Conservation (phyloP, 2,113 vertebrate species). For the Cnemophilus loriae region DNA sequence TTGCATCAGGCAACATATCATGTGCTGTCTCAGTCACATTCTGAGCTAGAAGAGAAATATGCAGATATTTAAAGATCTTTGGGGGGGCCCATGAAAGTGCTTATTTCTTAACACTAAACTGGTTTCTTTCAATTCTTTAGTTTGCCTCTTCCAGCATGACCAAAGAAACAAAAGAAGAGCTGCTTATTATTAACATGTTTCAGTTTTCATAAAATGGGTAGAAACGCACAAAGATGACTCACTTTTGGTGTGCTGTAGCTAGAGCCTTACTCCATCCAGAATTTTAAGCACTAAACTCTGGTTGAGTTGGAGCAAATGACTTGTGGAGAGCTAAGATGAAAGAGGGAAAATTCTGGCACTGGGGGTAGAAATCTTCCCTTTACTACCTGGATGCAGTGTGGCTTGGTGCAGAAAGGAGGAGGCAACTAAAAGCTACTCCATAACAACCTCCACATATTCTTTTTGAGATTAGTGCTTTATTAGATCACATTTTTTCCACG, state of each 20-base stretch:
- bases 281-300: neutral
- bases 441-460: neutral
- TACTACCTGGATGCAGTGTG: neutral
- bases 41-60: neutral
- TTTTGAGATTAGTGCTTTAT: neutral
- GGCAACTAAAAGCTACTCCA: neutral
- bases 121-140: neutral
- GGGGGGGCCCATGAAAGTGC: neutral
- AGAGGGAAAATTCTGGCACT: neutral
- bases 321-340: neutral
- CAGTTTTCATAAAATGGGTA: neutral
- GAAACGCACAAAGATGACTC: neutral
- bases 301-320: neutral
- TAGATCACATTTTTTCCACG: neutral
- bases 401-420: neutral
- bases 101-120: neutral
- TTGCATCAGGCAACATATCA: slow-evolving; percentile 10
- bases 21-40: neutral
- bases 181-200: neutral
- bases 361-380: neutral
- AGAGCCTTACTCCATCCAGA: neutral
- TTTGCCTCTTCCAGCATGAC: neutral
- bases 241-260: neutral
- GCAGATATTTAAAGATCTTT: neutral
- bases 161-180: neutral